A percentile compares a stretch with the other conserved stretches of the same genome.
Conservation (phyloP, 2,888 invertebrate species). For the Palloptera scutellata region DNA sequence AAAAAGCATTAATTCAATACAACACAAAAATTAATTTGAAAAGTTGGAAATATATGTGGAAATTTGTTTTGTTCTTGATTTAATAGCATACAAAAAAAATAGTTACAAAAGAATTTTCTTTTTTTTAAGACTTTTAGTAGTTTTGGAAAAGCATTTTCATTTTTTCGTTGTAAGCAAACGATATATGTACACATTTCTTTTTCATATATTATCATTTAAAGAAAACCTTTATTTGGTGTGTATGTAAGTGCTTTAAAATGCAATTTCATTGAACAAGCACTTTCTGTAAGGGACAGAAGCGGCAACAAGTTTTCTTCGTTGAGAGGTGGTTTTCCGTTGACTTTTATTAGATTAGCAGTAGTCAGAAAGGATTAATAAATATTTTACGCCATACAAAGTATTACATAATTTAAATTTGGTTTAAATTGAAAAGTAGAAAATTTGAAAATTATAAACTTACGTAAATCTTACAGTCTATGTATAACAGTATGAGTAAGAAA, state of each 20-base stretch:
- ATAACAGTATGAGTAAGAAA: no score
- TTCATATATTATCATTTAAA: constrained; percentile 59
- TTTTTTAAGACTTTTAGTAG: neutral
- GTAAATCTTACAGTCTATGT: no score
- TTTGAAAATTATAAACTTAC: neutral
- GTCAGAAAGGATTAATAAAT: neutral
- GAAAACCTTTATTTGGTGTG: constrained; percentile 53
- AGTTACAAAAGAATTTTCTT: no score
- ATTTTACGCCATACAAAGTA: neutral
- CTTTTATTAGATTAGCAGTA: neutral
- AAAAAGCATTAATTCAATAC: no score
- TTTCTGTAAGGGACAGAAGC: constrained; percentile 49
- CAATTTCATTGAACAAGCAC: constrained; percentile 59
- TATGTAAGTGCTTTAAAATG: constrained; percentile 53
- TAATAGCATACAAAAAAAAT: no score
- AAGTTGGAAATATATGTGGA: no score
- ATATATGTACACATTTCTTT: constrained; percentile 51
- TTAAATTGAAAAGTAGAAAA: neutral
- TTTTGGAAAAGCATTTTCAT: constrained; percentile 5
- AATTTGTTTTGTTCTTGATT: no score
- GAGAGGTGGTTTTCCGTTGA: neutral
- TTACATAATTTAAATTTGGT: neutral
- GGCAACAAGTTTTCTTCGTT: constrained; percentile 7
- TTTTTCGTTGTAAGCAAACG: constrained; percentile 32
- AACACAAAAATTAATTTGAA: no score